Evolutionary conservation across 2,797 vertebrate species (phyloP), one percentile per base, ranked within the genome.

Genomic region (Acrossocheilus wenchowensis): DNA sequence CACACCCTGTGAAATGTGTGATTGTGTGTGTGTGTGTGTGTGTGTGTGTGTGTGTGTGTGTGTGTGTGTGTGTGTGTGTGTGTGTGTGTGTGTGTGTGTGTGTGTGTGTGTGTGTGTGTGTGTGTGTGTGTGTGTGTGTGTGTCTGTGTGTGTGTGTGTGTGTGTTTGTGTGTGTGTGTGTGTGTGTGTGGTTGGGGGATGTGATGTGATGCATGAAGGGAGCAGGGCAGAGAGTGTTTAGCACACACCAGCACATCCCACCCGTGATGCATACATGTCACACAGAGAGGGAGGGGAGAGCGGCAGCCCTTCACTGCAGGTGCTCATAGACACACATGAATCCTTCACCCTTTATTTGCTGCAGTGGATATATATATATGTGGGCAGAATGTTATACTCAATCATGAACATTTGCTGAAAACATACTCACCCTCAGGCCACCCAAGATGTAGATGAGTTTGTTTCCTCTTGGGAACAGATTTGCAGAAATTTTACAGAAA

Each of bases 251-350:
- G 57, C 72, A 66, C 73, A 57, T 82, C 39, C 50, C 82, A 75
- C 54, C 64, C 36, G 19, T 66, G 48, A 66, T 87, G 45, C 57
- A 74, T 78, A 36, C 52, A 86, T 83, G 80, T 74, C 36, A 45
- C 34, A 64, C 72, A 19, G 72, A 48, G 84, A 64, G 81, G 69
- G 78, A 73, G 85, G 60, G 54, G 60, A 77, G 80, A 82, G 82
- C 50, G 19, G 54, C n/a, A 78, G 81, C 87, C 78, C 84, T 69
- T 90, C 88, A 71, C 87, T 34, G 50, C 66, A 21, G 64, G 54
- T 62, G 43, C 10, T 69, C n/a, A 83, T n/a, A 60, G 30, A 72
- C 6, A 62, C 3, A 14, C 45, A 79, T 41, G 41, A 36, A 10
- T 62, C 36, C 48, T 54, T 83, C 54, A 77, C 68, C 4, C 62